A percentile compares a stretch with the other conserved stretches of the same genome.
These are phyloP conservation scores for Hirtodrosophila histrioides DNA, from an alignment of 2,888 invertebrate species.

Conservation along the genomic window DNA sequence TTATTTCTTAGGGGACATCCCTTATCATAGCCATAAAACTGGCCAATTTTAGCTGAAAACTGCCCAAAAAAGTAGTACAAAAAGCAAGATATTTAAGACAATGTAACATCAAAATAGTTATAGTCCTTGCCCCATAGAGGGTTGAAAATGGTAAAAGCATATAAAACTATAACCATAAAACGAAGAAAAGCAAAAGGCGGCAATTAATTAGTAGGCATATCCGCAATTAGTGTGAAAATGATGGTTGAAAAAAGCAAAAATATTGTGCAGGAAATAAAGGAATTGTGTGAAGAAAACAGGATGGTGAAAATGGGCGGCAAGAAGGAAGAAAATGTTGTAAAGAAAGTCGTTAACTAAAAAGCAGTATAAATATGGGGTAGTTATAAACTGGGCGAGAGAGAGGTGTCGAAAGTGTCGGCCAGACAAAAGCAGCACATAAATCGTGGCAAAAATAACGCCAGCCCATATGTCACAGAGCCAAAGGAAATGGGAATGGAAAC, in stretches of 20 bases:
- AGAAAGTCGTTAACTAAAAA: slow-evolving; percentile 72
- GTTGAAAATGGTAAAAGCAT: slow-evolving; percentile 38
- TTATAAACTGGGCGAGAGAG: slow-evolving; percentile 22
- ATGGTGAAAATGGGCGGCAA: slow-evolving; percentile 11
- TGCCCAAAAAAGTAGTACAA: background rate
- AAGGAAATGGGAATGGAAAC: slow-evolving; percentile 12
- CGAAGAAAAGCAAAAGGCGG: slow-evolving; percentile 35
- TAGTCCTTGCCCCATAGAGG: slow-evolving; percentile 23
- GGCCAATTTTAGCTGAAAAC: too few relatives aligned
- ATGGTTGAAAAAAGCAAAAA: slow-evolving; percentile 46
- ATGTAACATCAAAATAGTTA: slow-evolving; percentile 2
- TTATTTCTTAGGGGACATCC: too few relatives aligned
- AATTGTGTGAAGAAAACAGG: slow-evolving; percentile 18
- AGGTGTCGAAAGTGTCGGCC: slow-evolving; percentile 70
- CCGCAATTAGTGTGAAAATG: slow-evolving; percentile 79
- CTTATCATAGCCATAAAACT: too few relatives aligned
- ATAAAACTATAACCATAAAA: slow-evolving; percentile 24
- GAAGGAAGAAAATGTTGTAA: slow-evolving; percentile 19
- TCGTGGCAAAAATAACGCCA: slow-evolving; percentile 74
- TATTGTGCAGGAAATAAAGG: slow-evolving; percentile 41
- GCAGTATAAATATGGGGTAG: slow-evolving; percentile 62
- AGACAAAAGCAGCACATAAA: slow-evolving; percentile 62
- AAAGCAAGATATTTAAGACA: background rate
- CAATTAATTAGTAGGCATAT: slow-evolving; percentile 74
- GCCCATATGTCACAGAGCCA: slow-evolving; percentile 65